A percentile compares a stretch with the other conserved stretches of the same genome.
These are phyloP conservation scores for Drosophila teissieri DNA, from an alignment of 1,140 invertebrate genomes.

Conservation along the genomic window DNA sequence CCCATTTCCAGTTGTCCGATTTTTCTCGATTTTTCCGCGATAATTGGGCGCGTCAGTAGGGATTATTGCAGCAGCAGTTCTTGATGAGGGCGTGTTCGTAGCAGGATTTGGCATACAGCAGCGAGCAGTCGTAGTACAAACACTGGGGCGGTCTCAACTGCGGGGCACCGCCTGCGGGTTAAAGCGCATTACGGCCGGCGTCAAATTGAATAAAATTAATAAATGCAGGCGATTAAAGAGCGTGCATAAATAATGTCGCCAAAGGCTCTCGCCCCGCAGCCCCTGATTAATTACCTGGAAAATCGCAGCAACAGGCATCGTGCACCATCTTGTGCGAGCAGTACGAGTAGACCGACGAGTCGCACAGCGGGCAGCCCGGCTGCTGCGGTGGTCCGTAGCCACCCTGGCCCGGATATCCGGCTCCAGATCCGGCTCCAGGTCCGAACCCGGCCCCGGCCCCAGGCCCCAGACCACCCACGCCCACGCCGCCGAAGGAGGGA, in stretches of 20 bases:
- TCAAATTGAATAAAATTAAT: constrained; percentile 49
- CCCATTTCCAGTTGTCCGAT: no score
- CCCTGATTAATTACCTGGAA: constrained; percentile 85
- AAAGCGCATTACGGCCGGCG: constrained; percentile 3
- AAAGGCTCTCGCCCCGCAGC: background rate
- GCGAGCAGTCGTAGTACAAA: constrained; percentile 88
- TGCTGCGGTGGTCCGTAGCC: constrained; percentile 19
- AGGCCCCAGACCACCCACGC: constrained; percentile 2
- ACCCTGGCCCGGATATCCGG: constrained; percentile 16
- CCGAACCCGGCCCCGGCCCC: background rate
- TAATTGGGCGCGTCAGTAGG: constrained; percentile 40
- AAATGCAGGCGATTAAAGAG: constrained; percentile 28
- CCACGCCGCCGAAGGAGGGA: constrained; percentile 6
- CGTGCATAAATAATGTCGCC: constrained; percentile 47
- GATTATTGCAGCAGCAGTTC: constrained; percentile 89
- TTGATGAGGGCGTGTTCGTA: constrained; percentile 89
- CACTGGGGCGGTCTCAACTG: constrained; percentile 86
- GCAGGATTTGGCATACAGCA: constrained; percentile 90
- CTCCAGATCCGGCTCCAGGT: background rate
- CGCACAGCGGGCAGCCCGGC: constrained; percentile 88
- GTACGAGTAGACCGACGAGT: constrained; percentile 90
- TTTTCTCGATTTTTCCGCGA: background rate
- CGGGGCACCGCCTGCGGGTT: constrained; percentile 20
- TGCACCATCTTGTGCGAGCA: constrained; percentile 90
- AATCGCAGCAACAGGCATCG: constrained; percentile 90